phyloP scores from a whole-genome alignment of 64 coral and sea anemone genomes.

The Hydrozoanthus tunicans region DNA sequence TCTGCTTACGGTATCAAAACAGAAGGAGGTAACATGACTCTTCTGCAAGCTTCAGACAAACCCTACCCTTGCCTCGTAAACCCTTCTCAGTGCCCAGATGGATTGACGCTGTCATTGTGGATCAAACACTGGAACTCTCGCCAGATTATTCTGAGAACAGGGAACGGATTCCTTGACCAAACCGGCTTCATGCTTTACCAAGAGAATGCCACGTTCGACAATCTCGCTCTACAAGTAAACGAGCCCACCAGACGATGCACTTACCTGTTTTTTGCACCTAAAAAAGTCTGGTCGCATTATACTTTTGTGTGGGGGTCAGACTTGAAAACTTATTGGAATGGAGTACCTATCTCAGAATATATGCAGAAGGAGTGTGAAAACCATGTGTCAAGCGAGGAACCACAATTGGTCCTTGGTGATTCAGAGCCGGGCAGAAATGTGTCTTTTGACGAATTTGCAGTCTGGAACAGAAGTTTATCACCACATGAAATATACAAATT shows the following conservation, averaged over 20 bases:
- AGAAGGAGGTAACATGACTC: constrained; percentile 1
- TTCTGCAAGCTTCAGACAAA: not conserved
- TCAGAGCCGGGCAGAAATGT: not conserved
- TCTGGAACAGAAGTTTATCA: constrained; percentile 27
- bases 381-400: not conserved
- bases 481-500: not conserved
- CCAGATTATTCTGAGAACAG: not conserved
- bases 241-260: not conserved
- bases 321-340: constrained; percentile 16
- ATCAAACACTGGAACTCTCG: not conserved
- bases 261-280: constrained; percentile 36
- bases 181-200: constrained; percentile 50
- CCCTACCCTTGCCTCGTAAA: constrained; percentile 11
- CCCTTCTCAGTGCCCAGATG: constrained; percentile 2
- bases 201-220: constrained; percentile 25
- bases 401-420: constrained; percentile 33
- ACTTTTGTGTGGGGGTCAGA: not conserved
- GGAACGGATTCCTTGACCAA: not conserved
- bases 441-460: constrained; percentile 33
- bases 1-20: not conserved
- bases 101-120: constrained; percentile 23
- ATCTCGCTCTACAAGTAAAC: constrained; percentile 38
- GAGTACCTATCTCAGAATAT: constrained; percentile 8
- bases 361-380: not conserved
- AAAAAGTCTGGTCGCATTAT: constrained; percentile 38